A percentile compares a stretch with the other conserved stretches of the same genome.
Evolutionary conservation across 2,888 invertebrate genomes (phyloP).

Genomic region (Ochropleura leucogaster): DNA sequence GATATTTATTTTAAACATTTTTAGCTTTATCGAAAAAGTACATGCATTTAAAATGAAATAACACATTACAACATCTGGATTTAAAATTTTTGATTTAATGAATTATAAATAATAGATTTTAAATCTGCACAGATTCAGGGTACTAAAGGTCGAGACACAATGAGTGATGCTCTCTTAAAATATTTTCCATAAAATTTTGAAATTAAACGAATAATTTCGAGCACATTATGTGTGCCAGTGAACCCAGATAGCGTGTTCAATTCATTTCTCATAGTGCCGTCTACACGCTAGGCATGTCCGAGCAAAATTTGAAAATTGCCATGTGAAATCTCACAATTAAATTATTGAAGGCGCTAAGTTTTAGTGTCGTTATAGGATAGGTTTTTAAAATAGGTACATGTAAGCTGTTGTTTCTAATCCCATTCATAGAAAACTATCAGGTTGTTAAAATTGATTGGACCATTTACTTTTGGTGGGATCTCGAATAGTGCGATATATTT

Average conservation of each 20-base stretch:
- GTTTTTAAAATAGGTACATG: conserved; percentile 46
- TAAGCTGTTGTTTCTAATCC: conserved; percentile 58
- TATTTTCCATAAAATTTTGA: conserved; percentile 41
- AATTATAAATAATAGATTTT: conserved; percentile 15
- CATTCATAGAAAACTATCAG: conserved; percentile 60
- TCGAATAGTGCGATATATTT: not conserved
- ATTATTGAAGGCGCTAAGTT: conserved; percentile 69
- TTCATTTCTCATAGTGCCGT: conserved; percentile 69
- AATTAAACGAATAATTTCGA: conserved; percentile 61
- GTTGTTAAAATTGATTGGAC: conserved; percentile 52
- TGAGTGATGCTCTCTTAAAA: conserved; percentile 19
- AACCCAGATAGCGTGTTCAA: conserved; percentile 67
- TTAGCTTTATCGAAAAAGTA: conserved; percentile 49
- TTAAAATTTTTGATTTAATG: conserved; percentile 2
- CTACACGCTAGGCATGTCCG: conserved; percentile 66
- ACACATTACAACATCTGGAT: conserved; percentile 18
- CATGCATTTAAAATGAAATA: conserved; percentile 45
- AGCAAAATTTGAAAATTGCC: conserved; percentile 70
- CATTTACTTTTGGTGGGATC: conserved; percentile 41
- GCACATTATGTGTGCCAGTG: conserved; percentile 68
- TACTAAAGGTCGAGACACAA: conserved; percentile 59
- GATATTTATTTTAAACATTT: conserved; percentile 60
- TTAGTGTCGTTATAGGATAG: conserved; percentile 60
- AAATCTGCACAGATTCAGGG: conserved; percentile 23
- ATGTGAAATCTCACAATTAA: conserved; percentile 70